phyloP scores from a whole-genome alignment of 2,113 vertebrate genomes.

The Ameiurus melas region DNA sequence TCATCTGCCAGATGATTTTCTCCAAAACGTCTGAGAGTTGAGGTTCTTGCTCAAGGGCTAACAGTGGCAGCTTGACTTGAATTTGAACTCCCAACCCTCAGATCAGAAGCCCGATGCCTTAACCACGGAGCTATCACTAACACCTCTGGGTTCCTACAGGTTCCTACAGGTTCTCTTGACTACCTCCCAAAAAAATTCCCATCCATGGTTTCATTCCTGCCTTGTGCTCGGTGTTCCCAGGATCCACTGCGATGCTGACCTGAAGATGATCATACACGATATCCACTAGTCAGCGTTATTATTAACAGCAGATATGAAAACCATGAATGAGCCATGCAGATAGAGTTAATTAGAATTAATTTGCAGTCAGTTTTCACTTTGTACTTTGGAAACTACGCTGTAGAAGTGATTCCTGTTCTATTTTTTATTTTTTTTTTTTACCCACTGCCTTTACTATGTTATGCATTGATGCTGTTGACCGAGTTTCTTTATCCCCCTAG shows the following conservation, averaged over 20 bases:
- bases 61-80: not conserved
- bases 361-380: not conserved
- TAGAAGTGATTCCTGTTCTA: not conserved
- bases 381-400: not conserved
- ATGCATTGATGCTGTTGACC: not conserved
- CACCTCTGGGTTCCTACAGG: not conserved
- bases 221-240: not conserved
- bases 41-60: not conserved
- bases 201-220: not conserved
- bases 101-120: not conserved
- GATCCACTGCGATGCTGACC: too few species aligned
- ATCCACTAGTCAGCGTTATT: not conserved
- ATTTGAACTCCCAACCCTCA: not conserved
- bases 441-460: not conserved
- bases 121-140: not conserved
- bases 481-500: slow-evolving; percentile 66
- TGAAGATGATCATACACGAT: not conserved
- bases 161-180: not conserved
- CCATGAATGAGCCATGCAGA: not conserved
- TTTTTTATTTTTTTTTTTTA: too few species aligned
- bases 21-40: not conserved
- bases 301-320: not conserved
- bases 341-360: not conserved
- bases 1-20: not conserved
- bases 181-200: too few species aligned